Base-by-base conservation (phyloP, 2,797 vertebrate species). In the Periophthalmus magnuspinnatus region DNA sequence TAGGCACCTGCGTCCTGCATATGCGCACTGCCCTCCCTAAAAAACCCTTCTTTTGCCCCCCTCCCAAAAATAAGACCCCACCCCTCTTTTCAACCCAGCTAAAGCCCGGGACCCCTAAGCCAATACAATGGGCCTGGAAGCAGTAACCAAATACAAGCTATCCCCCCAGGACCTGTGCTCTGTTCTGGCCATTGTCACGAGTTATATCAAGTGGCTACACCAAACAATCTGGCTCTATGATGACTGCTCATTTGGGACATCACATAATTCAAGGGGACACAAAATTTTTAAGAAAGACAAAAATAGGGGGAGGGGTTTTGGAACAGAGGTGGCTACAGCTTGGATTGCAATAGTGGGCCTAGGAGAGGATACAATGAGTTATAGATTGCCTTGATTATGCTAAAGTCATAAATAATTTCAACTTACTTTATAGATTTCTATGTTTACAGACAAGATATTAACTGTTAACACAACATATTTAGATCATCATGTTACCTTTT, bases 1-100 rank as follows among this genome's bases (percentile, higher is more conserved):
- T 95, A 95, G 93, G 94, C 96, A 98, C 96, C 96, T 97, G 96
- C 94, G 90, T 94, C 92, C 94, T 94, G 94, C 95, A 95, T 95
- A 95, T 96, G 95, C 68, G 74, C 83, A 79, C 84, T 68, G 59
- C 78, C 75, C 81, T 76, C 72, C 36, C 77, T 19, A 34, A 59
- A 59, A 59, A 59, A 59, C 16, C 47, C 17, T 50, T 10, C 10
- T 45, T 45, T 45, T 45, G 14, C 41, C 41, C 41, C 48, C 48
- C 17, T 52, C 48, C 48, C 48, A 5, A 52, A 52, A 52, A 28
- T 24, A 56, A 56, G 54, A 24, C 54, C 54, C 54, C 54, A 14
- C 54, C 57, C 57, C 83, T 74, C 76, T 78, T 90, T 90, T 87
- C 85, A 87, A 81, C n/a, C 61, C 86, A 87, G 84, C 86, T 36